phyloP scores from a whole-genome alignment of 2,888 invertebrate species.

The Acronicta alni region DNA sequence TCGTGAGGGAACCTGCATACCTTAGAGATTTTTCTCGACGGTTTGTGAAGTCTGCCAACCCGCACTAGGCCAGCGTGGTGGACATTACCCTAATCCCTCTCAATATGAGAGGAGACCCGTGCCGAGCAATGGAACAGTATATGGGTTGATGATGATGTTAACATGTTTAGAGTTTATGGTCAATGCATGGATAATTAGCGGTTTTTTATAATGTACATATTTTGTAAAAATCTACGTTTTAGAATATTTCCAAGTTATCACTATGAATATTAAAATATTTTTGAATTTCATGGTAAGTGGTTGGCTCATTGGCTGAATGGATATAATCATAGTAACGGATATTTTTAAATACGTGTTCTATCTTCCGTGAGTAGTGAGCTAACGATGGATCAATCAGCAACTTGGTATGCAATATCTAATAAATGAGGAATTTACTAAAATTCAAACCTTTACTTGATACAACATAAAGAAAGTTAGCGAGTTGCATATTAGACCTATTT shows the following conservation, averaged over 20 bases:
- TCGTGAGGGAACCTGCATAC: no score
- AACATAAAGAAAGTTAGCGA: neutral
- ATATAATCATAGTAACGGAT: constrained; percentile 2
- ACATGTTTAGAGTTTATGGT: no score
- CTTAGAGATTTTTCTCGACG: no score
- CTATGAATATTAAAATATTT: neutral
- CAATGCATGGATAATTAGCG: neutral
- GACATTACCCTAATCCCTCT: no score
- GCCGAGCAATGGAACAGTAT: no score
- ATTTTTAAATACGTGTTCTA: constrained; percentile 29
- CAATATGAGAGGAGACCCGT: no score
- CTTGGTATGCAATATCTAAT: constrained; percentile 8
- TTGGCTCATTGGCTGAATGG: neutral
- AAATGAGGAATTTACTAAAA: neutral
- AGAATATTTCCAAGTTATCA: no score
- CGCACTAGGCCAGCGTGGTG: no score
- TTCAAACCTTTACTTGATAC: neutral
- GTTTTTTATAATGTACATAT: neutral
- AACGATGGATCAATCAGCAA: constrained; percentile 30
- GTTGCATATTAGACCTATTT: neutral
- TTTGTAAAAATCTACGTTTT: no score
- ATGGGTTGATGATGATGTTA: no score
- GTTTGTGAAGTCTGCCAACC: no score
- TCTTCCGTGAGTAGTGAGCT: constrained; percentile 15
- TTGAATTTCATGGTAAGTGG: neutral